These are phyloP conservation scores for Eulemur coronatus DNA, from an alignment of 2,797 vertebrate species.

Conservation along the genomic window DNA sequence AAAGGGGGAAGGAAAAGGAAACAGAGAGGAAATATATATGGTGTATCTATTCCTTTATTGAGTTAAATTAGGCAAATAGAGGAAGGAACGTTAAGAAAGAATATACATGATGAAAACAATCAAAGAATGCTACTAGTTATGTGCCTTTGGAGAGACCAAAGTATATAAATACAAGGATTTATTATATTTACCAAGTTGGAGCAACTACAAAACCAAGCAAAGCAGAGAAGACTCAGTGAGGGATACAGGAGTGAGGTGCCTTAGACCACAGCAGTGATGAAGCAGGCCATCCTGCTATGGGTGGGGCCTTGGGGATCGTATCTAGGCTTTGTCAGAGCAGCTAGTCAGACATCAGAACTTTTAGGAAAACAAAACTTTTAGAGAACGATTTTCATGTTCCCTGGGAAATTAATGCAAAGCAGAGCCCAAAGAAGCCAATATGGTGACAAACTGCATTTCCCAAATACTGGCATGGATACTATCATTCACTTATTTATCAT, in stretches of 20 bases:
- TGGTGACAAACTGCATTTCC: neutral
- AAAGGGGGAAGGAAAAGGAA: neutral
- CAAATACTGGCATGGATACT: neutral
- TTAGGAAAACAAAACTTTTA: neutral
- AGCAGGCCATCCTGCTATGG: neutral
- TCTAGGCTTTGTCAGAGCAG: neutral
- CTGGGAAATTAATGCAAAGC: neutral
- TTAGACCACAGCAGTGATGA: fast-evolving
- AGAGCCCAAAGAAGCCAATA: neutral
- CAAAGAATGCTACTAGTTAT: neutral
- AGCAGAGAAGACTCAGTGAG: neutral
- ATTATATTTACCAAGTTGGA: neutral
- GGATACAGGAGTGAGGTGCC: neutral
- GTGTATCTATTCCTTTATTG: neutral
- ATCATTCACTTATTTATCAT: neutral
- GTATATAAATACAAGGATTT: neutral
- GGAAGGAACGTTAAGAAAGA: neutral
- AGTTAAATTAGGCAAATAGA: neutral
- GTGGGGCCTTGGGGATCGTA: neutral
- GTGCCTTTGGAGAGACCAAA: neutral
- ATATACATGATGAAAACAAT: neutral
- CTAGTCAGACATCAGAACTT: neutral
- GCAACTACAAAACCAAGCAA: neutral
- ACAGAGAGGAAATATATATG: neutral
- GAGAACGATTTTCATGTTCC: neutral